These are phyloP conservation scores for Pelodiscus sinensis DNA, from an alignment of 2,113 vertebrate species.

Conservation along the genomic window DNA sequence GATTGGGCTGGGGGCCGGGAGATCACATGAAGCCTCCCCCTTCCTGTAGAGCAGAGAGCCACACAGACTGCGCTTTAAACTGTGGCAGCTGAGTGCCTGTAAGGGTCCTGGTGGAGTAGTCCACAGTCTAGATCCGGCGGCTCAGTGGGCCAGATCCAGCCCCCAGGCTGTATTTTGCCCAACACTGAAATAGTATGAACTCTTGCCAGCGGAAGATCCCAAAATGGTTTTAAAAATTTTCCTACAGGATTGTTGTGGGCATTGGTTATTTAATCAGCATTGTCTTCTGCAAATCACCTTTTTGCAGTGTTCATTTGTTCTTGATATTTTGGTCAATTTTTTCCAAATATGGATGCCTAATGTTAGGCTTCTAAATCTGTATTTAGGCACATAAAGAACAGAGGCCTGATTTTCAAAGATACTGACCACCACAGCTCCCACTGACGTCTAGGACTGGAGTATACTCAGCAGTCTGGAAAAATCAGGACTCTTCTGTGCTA, in stretches of 20 bases:
- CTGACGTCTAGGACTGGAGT: background rate
- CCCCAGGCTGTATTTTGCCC: too few species aligned
- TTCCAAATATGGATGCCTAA: background rate
- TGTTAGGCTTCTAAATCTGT: background rate
- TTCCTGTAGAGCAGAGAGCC: too few species aligned
- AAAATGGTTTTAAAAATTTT: background rate
- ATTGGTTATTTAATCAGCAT: slow-evolving; percentile 46
- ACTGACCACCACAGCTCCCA: background rate
- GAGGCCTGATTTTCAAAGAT: background rate
- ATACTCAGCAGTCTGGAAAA: background rate
- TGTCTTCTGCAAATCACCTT: slow-evolving; percentile 31
- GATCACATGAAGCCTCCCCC: too few species aligned
- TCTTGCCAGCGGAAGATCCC: background rate
- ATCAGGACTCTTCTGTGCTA: background rate
- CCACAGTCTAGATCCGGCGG: too few species aligned
- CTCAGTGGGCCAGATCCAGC: too few species aligned
- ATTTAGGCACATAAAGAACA: background rate
- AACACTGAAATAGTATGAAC: too few species aligned
- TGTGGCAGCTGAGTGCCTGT: too few species aligned
- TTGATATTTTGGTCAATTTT: background rate
- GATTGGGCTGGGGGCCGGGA: too few species aligned
- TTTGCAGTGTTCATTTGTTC: background rate
- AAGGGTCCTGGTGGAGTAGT: too few species aligned
- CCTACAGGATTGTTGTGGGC: background rate
- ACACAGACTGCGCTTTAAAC: too few species aligned